Evolutionary conservation across 1,140 invertebrate species (phyloP).

Genomic region (Bemisia tabaci): DNA sequence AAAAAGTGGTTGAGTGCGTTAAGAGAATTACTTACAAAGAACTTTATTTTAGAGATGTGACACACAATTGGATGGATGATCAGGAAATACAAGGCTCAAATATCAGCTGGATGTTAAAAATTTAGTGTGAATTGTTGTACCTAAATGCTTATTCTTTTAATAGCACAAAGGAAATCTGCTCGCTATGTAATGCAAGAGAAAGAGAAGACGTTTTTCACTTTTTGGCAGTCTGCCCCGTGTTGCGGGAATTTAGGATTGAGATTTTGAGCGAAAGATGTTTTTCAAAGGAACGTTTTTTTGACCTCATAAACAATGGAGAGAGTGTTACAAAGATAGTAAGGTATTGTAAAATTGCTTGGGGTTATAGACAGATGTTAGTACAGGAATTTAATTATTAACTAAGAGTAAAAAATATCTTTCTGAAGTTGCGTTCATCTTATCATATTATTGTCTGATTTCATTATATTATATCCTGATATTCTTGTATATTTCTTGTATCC

Average conservation of each 20-base stretch:
- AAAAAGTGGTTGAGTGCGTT: background rate
- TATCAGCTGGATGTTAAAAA: background rate
- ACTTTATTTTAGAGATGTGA: background rate
- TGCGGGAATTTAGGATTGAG: background rate
- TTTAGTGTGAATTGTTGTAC: background rate
- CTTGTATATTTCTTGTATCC: no score
- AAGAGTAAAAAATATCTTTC: no score
- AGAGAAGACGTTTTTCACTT: background rate
- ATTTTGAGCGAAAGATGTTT: background rate
- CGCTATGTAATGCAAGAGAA: background rate
- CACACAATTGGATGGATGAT: background rate
- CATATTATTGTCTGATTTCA: no score
- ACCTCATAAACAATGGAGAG: background rate
- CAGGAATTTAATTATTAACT: background rate
- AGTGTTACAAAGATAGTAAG: background rate
- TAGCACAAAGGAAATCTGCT: background rate
- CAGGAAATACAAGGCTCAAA: background rate
- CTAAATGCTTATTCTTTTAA: background rate
- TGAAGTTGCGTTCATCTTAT: no score
- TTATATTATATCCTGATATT: no score
- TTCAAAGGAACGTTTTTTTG: background rate
- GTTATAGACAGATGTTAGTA: background rate
- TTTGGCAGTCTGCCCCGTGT: background rate
- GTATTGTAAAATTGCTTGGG: background rate
- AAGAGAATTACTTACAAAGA: background rate